Percentiles rank a stretch among this genome's conserved stretches.
phyloP scores from a whole-genome alignment of 1,140 invertebrate species.

The Acromyrmex heyeri region DNA sequence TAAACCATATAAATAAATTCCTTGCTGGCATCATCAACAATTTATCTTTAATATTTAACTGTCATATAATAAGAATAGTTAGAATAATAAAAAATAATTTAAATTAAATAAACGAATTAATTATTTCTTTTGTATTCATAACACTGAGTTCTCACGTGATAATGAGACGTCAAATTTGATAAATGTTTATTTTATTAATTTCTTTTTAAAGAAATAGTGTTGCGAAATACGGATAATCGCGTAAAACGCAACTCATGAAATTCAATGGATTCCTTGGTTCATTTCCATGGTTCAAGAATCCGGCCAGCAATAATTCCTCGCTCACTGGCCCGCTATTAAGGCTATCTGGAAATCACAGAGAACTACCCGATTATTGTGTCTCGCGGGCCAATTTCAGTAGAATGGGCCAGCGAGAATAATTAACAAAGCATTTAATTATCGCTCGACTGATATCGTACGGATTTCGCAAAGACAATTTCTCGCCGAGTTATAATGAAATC shows the following conservation, averaged over 20 bases:
- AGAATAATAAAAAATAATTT: neutral
- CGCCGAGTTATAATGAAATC: constrained; percentile 43
- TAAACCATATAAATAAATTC: neutral
- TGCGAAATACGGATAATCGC: constrained; percentile 23
- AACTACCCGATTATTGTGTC: constrained; percentile 64
- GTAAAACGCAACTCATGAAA: constrained; percentile 64
- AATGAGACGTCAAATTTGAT: neutral
- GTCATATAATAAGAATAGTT: neutral
- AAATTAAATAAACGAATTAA: constrained; percentile 3
- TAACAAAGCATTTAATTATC: constrained; percentile 70
- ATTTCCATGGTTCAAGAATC: constrained; percentile 52
- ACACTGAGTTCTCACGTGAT: neutral
- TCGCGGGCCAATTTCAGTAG: constrained; percentile 58
- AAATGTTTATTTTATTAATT: neutral
- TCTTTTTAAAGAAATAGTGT: neutral
- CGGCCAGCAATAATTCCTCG: constrained; percentile 62
- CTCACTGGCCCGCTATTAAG: constrained; percentile 64
- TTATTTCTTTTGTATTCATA: neutral
- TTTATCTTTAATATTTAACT: neutral
- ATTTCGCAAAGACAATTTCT: constrained; percentile 55
- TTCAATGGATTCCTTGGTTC: constrained; percentile 58
- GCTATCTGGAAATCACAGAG: constrained; percentile 58
- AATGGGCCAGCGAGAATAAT: constrained; percentile 61
- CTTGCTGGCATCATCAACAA: neutral
- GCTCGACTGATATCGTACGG: constrained; percentile 39